A percentile compares a stretch with the other conserved stretches of the same genome.
Conservation (phyloP, 1,140 invertebrate species). For the Drosophila pallidifrons region DNA sequence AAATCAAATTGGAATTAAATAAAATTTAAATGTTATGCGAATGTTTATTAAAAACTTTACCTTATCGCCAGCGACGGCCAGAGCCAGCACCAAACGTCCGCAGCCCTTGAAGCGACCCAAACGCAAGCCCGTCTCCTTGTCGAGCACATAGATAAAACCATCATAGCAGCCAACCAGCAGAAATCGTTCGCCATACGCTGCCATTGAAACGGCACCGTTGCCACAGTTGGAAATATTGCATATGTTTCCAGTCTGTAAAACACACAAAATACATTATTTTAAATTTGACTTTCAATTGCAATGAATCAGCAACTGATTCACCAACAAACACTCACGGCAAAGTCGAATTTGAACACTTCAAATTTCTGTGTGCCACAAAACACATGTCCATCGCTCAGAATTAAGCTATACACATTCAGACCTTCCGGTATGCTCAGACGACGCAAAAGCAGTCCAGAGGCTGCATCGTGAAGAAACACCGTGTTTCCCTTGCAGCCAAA, state of each 20-base stretch:
- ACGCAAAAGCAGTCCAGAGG: slow-evolving; percentile 88
- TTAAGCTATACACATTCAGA: slow-evolving; percentile 89
- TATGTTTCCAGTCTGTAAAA: slow-evolving; percentile 86
- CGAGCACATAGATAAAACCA: slow-evolving; percentile 89
- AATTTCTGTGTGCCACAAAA: slow-evolving; percentile 89
- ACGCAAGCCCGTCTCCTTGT: slow-evolving; percentile 83
- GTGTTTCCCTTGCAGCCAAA: slow-evolving; percentile 88
- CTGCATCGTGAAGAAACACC: slow-evolving; percentile 89
- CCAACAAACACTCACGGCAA: slow-evolving; percentile 85
- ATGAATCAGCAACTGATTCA: slow-evolving; percentile 2
- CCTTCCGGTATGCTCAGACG: slow-evolving; percentile 87
- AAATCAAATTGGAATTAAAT: slow-evolving; percentile 10
- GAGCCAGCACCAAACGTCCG: slow-evolving; percentile 88
- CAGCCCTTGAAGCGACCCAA: slow-evolving; percentile 87
- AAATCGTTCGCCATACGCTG: slow-evolving; percentile 86
- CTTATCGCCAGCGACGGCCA: slow-evolving; percentile 88
- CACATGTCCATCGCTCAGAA: slow-evolving; percentile 87
- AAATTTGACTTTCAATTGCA: too few species aligned
- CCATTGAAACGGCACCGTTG: slow-evolving; percentile 89
- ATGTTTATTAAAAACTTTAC: slow-evolving; percentile 72
- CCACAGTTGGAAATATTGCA: slow-evolving; percentile 87
- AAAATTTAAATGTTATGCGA: not conserved
- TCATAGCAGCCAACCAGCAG: slow-evolving; percentile 90
- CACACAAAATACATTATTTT: not conserved
- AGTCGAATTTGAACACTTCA: slow-evolving; percentile 89